Base-by-base conservation (phyloP, 2,888 invertebrate species). In the Zootermopsis nevadensis region DNA sequence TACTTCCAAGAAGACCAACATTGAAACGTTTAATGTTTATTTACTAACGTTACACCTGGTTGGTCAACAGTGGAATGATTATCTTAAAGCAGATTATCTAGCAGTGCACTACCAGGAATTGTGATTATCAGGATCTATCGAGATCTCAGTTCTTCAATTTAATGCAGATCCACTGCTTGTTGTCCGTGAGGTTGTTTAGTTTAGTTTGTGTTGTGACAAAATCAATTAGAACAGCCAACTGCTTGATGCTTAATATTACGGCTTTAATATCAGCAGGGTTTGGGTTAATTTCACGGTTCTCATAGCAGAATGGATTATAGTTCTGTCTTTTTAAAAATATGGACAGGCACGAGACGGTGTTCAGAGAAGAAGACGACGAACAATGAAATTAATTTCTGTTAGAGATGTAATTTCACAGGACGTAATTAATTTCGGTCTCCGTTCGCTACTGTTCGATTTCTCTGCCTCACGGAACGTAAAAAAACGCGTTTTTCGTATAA, bases 321-420 rank as follows among this genome's bases (percentile, higher is more conserved):
- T 27, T 8, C n/a, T 55, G 7, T 3, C n/a, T 60, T 60, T 27
- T 27, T 0, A n/a, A 60, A 27, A 27, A 60, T 15, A 19, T 15
- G 48, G 48, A 19, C 19, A 48, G 15, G 60, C n/a, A 24, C 60
- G 7, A 24, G n/a, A 4, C 60, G 27, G 27, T n/a, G 27, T 60
- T 60, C 60, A 7, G 6, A 4, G 60, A 60, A 60, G n/a, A 60
- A 2, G 6, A 22, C 55, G 60, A 6, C n/a, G 1, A 60, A 60
- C 27, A 60, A 60, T 60, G n/a, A 60, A 60, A 60, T 60, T 60
- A 60, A 60, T 60, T 27, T 27, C n/a, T n/a, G 60, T 60, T 60
- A 60, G 60, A 60, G n/a, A 60, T 27, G 60, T 27, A 60, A 60
- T 60, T 27, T 60, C 27, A 60, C 27, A 60, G 4, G n/a, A 60